These are phyloP conservation scores for Sphenodon punctatus DNA, from an alignment of 2,797 vertebrate species.

Conservation along the genomic window DNA sequence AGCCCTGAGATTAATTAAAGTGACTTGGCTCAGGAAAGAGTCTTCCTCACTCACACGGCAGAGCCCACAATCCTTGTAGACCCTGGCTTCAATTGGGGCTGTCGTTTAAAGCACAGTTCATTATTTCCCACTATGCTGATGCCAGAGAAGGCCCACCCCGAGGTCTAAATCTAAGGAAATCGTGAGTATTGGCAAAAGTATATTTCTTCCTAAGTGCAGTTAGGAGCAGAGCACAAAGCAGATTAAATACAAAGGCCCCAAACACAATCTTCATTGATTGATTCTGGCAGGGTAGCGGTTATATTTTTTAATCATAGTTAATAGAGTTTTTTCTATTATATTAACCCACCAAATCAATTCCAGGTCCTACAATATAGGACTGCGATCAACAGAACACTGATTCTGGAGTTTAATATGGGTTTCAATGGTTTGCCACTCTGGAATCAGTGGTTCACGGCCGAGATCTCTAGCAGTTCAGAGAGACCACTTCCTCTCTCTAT, in stretches of 20 bases:
- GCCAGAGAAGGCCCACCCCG: not conserved
- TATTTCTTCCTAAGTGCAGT: not conserved
- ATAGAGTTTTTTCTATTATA: constrained; percentile 39
- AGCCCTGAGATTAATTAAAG: constrained; percentile 74
- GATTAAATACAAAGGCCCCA: not conserved
- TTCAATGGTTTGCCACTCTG: too few species aligned
- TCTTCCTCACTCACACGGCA: constrained; percentile 5
- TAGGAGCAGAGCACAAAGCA: not conserved
- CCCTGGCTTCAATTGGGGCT: constrained; percentile 1
- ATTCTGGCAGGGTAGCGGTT: constrained; percentile 42
- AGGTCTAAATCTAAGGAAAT: not conserved
- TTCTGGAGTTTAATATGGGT: too few species aligned
- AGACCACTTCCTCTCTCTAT: too few species aligned
- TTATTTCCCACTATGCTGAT: not conserved
- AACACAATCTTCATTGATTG: constrained; percentile 1
- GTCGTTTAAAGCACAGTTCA: not conserved
- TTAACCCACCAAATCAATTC: constrained; percentile 30
- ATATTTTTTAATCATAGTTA: constrained; percentile 19
- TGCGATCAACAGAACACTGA: too few species aligned
- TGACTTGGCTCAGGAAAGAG: constrained; percentile 62
- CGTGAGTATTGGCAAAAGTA: rapidly evolving
- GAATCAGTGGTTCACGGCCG: too few species aligned
- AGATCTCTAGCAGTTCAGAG: not conserved
- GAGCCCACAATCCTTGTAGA: constrained; percentile 27
- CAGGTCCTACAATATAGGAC: not conserved